Evolutionary conservation across 1,140 invertebrate species (phyloP).

Genomic region (Diorhabda carinulata): DNA sequence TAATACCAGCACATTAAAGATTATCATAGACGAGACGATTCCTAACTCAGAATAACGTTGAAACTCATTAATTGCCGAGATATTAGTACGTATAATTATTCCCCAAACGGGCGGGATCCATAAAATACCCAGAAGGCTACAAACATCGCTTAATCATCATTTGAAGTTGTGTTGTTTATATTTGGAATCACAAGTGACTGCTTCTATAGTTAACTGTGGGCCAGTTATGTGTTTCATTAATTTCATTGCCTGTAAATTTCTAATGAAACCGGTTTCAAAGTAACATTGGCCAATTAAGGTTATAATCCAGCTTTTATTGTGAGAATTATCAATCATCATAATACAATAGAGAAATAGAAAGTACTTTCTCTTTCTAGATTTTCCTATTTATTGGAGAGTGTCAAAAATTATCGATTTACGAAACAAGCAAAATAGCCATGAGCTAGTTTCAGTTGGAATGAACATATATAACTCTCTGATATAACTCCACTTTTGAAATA

Average conservation of each 20-base stretch:
- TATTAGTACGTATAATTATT: conserved; percentile 17
- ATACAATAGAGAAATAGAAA: background rate
- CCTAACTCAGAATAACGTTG: background rate
- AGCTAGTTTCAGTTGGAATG: too few relatives aligned
- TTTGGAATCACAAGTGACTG: conserved; percentile 19
- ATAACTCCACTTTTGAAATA: too few relatives aligned
- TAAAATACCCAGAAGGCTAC: conserved; percentile 8
- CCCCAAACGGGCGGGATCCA: conserved; percentile 4
- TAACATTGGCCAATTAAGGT: background rate
- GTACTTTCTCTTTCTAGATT: background rate
- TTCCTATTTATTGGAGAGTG: background rate
- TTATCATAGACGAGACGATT: too few relatives aligned
- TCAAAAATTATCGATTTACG: background rate
- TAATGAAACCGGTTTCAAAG: background rate
- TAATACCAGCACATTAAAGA: too few relatives aligned
- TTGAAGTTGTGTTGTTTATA: conserved; percentile 18
- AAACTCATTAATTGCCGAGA: conserved; percentile 15
- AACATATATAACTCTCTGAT: too few relatives aligned
- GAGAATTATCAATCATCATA: background rate
- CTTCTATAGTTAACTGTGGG: conserved; percentile 12
- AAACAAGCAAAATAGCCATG: too few relatives aligned
- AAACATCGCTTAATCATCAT: conserved; percentile 22
- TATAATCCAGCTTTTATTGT: background rate
- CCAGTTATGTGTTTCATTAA: conserved; percentile 10
- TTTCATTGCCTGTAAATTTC: background rate